phyloP scores from a whole-genome alignment of 2,888 invertebrate species.

The Drosophila anomelani region DNA sequence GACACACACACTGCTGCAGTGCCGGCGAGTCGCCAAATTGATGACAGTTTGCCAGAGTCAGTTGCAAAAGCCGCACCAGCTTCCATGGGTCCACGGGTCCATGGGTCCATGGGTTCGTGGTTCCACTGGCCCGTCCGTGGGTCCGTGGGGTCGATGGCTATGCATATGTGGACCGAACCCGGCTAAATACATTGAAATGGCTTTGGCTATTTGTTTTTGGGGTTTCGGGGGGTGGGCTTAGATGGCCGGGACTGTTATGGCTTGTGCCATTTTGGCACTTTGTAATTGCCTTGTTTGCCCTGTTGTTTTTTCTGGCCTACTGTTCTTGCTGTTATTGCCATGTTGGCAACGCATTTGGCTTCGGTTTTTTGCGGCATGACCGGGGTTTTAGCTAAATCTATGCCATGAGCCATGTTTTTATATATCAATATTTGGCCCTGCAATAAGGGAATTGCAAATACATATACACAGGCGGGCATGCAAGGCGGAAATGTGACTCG shows the following conservation, averaged over 20 bases:
- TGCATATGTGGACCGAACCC: conserved; percentile 70
- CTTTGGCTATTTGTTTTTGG: conserved; percentile 78
- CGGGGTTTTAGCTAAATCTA: conserved; percentile 62
- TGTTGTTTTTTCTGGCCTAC: conserved; percentile 64
- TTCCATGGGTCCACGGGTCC: conserved; percentile 31
- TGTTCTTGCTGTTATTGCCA: conserved; percentile 53
- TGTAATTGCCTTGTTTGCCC: conserved; percentile 78
- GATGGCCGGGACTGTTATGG: conserved; percentile 66
- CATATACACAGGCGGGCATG: conserved; percentile 16
- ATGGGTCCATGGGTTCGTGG: conserved; percentile 40
- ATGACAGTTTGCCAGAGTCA: conserved; percentile 75
- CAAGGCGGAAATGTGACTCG: conserved; percentile 23
- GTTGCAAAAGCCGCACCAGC: conserved; percentile 76
- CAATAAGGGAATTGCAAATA: conserved; percentile 57
- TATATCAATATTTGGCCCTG: conserved; percentile 69
- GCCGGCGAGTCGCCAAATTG: conserved; percentile 71
- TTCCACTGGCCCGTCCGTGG: conserved; percentile 27
- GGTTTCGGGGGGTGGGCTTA: conserved; percentile 35
- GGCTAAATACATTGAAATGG: conserved; percentile 77
- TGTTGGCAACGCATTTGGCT: conserved; percentile 70
- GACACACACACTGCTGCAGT: conserved; percentile 26
- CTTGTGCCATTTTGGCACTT: conserved; percentile 78
- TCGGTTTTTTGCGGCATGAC: conserved; percentile 42
- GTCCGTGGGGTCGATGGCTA: conserved; percentile 44
- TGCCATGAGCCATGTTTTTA: conserved; percentile 70